These are phyloP conservation scores for Geotrypetes seraphini DNA, from an alignment of 2,797 vertebrate species.

Conservation along the genomic window DNA sequence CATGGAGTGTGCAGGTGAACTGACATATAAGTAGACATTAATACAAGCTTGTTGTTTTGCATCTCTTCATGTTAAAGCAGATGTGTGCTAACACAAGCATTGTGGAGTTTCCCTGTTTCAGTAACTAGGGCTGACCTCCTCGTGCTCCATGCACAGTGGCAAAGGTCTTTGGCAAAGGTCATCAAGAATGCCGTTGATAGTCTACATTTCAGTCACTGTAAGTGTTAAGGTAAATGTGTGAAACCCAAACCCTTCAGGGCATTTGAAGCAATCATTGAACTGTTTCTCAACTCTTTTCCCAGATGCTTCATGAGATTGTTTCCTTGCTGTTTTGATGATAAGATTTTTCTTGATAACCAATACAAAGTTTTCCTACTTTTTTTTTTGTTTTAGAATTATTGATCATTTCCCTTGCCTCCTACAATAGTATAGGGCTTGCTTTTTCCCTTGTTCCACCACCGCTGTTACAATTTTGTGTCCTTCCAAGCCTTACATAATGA, in stretches of 20 bases:
- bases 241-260: conserved; percentile 40
- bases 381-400: no score
- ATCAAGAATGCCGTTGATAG: conserved; percentile 37
- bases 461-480: no score
- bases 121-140: conserved; percentile 32
- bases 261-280: conserved; percentile 35
- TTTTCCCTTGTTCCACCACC: no score
- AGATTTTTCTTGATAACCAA: no score
- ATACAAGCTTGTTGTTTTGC: no score
- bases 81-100: conserved; percentile 18
- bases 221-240: conserved; percentile 44
- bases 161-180: conserved; percentile 35
- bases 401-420: no score
- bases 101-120: conserved; percentile 13
- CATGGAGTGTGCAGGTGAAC: no score
- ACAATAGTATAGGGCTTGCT: no score
- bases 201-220: conserved; percentile 41
- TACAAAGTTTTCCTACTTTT: no score
- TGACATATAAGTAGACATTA: no score
- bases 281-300: conserved; percentile 35
- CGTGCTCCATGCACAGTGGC: conserved; percentile 27
- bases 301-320: conserved; percentile 9
- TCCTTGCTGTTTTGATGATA: conserved; percentile 20
- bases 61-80: background rate
- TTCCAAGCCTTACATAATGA: no score